Base-by-base conservation (phyloP, 2,888 invertebrate species). In the Hirtodrosophila duncani region DNA sequence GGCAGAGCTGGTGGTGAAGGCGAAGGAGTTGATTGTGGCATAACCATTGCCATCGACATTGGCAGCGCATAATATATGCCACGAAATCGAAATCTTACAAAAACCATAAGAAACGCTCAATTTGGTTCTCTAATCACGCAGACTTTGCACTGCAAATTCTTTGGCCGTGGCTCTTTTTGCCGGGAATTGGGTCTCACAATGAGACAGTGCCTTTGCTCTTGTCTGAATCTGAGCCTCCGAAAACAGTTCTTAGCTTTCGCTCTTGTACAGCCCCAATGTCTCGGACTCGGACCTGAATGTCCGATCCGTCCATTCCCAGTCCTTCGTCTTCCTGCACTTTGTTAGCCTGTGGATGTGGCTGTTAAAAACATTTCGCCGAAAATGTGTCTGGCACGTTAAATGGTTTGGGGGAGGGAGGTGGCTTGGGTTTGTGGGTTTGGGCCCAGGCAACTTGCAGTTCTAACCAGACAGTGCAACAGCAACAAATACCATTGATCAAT, bases 361-460 rank as follows among this genome's bases (percentile, higher is more conserved):
- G 68, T 71, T 67, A 67, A 68, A 65, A 78, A 74, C 67, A 74
- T 69, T 81, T 81, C 74, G 75, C 81, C 75, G 81, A 75, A 74
- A 78, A 75, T 75, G 81, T 75, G 74, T 75, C 74, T 75, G 74
- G 74, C 74, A 81, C 75, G 81, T 78, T 79, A 75, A 75, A 75
- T 78, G 78, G 49, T 48, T 57, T 58, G 56, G 56, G n/a, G n/a
- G n/a, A n/a, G n/a, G n/a, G n/a, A n/a, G n/a, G n/a, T n/a, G n/a
- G 63, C 63, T 50, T 59, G 4, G 20, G 20, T 7, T 27, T 27
- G 27, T 17, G 4, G 14, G 30, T 11, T 14, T 30, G 53, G 60
- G 46, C 45, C 44, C 78, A 72, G 77, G 80, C 67, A 78, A 63
- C 69, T 55, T 80, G 81, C 81, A 81, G 79, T 72, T 72, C 72